These are phyloP conservation scores for Palythoa heliodiscus DNA, from an alignment of 92 coral and sea anemone genomes.

Conservation along the genomic window DNA sequence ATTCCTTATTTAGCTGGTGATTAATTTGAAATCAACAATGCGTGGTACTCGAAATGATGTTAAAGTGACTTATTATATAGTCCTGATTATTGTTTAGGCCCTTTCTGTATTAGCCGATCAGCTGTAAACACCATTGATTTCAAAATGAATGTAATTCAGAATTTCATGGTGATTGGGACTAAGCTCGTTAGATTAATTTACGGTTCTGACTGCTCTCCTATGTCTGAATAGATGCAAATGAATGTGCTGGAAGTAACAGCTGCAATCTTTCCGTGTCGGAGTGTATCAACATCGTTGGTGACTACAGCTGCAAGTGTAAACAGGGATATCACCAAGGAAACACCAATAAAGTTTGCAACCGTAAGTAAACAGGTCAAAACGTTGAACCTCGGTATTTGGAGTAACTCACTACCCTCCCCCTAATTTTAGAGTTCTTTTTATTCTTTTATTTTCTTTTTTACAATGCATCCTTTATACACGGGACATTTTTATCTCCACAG, in stretches of 20 bases:
- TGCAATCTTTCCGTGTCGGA: neutral
- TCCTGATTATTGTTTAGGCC: too few species aligned
- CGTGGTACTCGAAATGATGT: too few species aligned
- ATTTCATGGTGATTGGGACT: too few species aligned
- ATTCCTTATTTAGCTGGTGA: too few species aligned
- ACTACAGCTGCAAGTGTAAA: slow-evolving; percentile 34
- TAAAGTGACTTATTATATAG: too few species aligned
- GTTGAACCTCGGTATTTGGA: neutral
- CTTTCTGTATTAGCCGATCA: too few species aligned
- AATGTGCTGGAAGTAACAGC: slow-evolving; percentile 31
- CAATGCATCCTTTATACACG: neutral
- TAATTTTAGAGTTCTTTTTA: too few species aligned
- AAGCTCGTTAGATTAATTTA: neutral
- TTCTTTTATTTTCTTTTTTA: too few species aligned
- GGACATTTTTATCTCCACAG: neutral
- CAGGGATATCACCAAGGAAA: slow-evolving; percentile 19
- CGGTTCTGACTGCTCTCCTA: neutral
- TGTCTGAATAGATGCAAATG: neutral
- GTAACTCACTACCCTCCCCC: neutral
- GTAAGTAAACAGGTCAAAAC: neutral
- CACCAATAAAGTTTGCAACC: slow-evolving; percentile 26
- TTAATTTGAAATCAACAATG: too few species aligned
- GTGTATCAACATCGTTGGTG: slow-evolving; percentile 21
- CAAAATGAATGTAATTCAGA: too few species aligned
- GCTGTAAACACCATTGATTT: too few species aligned